These are phyloP conservation scores for Drosophila sulfurigaster DNA, from an alignment of 1,140 invertebrate genomes.

Conservation along the genomic window DNA sequence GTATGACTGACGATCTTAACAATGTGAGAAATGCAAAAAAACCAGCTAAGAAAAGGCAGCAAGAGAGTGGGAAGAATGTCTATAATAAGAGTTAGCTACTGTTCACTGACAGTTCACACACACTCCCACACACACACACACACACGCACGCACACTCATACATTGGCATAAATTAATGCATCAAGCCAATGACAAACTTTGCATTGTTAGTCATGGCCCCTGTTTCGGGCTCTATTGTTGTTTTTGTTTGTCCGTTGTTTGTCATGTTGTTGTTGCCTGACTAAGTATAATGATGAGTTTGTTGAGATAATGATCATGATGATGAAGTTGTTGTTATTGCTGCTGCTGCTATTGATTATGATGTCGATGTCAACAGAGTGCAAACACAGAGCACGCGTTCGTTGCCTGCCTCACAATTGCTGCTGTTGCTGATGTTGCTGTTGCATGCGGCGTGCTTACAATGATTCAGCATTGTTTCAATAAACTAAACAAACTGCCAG, in stretches of 20 bases:
- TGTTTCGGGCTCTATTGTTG: conserved; percentile 32
- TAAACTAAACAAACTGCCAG: conserved; percentile 60
- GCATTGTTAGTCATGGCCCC: conserved; percentile 67
- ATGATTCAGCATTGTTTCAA: conserved; percentile 75
- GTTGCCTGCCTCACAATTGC: conserved; percentile 36
- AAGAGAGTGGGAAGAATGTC: neutral
- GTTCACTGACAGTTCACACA: neutral
- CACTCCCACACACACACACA: neutral
- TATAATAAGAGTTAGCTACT: neutral
- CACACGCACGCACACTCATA: neutral
- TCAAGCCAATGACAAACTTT: conserved; percentile 67
- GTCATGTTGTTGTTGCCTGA: conserved; percentile 27
- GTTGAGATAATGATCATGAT: conserved; percentile 24
- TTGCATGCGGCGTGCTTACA: conserved; percentile 41
- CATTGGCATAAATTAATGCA: conserved; percentile 48
- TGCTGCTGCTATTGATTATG: conserved; percentile 38
- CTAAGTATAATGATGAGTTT: conserved; percentile 35
- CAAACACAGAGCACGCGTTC: conserved; percentile 64
- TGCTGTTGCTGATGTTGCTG: conserved; percentile 13
- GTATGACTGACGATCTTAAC: neutral
- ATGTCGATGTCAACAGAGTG: conserved; percentile 74
- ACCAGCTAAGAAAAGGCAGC: neutral
- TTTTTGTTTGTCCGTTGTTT: conserved; percentile 32
- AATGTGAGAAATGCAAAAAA: neutral
- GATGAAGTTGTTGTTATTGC: conserved; percentile 20